Percentiles rank a stretch among this genome's conserved stretches.
These are phyloP conservation scores for Hippocampus mohnikei DNA, from an alignment of 2,113 vertebrate genomes.

Conservation along the genomic window DNA sequence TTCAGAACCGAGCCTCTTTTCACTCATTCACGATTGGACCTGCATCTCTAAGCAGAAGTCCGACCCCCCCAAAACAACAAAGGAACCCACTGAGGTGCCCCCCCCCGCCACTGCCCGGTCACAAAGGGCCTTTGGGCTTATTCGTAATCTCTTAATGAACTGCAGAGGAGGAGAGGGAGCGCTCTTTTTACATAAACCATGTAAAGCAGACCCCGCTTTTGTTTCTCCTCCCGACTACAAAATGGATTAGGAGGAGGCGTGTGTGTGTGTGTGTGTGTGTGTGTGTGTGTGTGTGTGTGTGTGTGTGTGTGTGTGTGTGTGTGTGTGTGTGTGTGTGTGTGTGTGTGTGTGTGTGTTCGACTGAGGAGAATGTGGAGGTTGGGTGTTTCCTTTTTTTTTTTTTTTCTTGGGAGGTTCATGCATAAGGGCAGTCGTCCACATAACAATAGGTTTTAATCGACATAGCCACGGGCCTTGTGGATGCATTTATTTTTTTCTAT, in stretches of 20 bases:
- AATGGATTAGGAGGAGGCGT: conserved; percentile 86
- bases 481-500: conserved; percentile 46
- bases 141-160: conserved; percentile 99
- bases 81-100: conserved; percentile 61
- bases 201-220: conserved; percentile 88
- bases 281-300: conserved; percentile 27
- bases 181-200: conserved; percentile 91
- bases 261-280: conserved; percentile 21
- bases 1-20: conserved; percentile 55
- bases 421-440: conserved; percentile 72
- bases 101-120: conserved; percentile 70
- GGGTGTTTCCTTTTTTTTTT: conserved; percentile 21
- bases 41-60: conserved; percentile 80
- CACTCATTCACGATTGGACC: conserved; percentile 88
- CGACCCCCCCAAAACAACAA: conserved; percentile 28
- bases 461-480: conserved; percentile 74
- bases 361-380: conserved; percentile 3
- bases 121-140: conserved; percentile 86
- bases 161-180: conserved; percentile 84
- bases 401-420: conserved; percentile 75
- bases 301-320: conserved; percentile 26
- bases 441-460: conserved; percentile 88
- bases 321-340: conserved; percentile 25
- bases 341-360: conserved; percentile 24
- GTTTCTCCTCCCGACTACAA: conserved; percentile 93